Base-by-base conservation (phyloP, 2,797 vertebrate species). In the Spheniscus humboldti region DNA sequence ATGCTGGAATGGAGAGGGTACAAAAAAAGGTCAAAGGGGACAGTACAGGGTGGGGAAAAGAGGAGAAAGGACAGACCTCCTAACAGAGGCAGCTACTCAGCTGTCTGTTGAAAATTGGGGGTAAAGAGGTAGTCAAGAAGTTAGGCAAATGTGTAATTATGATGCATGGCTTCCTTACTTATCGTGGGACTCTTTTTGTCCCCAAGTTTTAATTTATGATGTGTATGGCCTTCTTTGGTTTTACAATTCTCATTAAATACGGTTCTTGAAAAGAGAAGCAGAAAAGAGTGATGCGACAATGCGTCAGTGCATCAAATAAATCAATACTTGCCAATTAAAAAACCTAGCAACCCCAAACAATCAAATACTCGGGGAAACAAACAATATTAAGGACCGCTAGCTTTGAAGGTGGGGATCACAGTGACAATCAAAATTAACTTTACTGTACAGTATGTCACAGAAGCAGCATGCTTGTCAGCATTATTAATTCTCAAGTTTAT, bases 141-240 rank as follows among this genome's bases (percentile, higher is more conserved):
- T 91, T 76, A 95, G 35, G 92, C 55, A 90, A 60, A 37, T 25
- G 35, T 43, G 59, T 62, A 48, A 83, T 91, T 88, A 78, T 2
- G 20, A 30, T 78, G 73, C 28, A 68, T 9, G 62, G 95, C 95
- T 97, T 96, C 92, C 96, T 96, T 95, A 87, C 95, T 95, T 95
- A 86, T 78, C 1, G 0, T 6, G 52, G 69, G 75, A 66, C 45
- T 74, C 75, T 63, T 4, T 17, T 13, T 74, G 72, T 67, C 47
- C 77, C 66, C 69, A 47, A 1, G 17, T 68, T 94, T 60, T 77
- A 79, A 66, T 39, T 85, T 53, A 28, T 39, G 12, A 72, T 33
- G 18, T n/a, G 18, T 28, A 85, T 4, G 10, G 81, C 25, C 19
- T 9, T 20, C 57, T 79, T 33, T 33, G 35, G 17, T 28, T 92